Evolutionary conservation across 1,140 invertebrate species (phyloP).

Genomic region (Pararge aegeria): DNA sequence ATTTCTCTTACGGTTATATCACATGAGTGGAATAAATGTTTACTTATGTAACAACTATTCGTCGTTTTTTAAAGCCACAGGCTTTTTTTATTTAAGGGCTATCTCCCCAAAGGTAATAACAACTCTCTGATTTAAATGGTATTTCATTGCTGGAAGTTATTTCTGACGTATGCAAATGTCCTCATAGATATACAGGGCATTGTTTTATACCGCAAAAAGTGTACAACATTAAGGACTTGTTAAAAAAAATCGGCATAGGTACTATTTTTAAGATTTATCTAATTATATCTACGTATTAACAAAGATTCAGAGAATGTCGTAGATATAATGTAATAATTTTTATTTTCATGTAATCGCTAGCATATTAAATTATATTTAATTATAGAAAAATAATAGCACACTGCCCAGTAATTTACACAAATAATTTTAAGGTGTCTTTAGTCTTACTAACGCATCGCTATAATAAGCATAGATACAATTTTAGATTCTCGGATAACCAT

Average conservation of each 20-base stretch:
- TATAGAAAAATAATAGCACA: conserved; percentile 31
- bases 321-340: background rate
- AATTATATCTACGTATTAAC: background rate
- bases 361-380: conserved; percentile 16
- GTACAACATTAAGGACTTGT: background rate
- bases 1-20: no score
- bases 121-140: no score
- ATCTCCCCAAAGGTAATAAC: no score
- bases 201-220: background rate
- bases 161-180: background rate
- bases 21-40: no score
- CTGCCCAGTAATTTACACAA: conserved; percentile 36
- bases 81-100: no score
- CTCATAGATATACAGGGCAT: background rate
- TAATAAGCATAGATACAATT: conserved; percentile 16
- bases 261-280: background rate
- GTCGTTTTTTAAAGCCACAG: no score
- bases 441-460: conserved; percentile 16
- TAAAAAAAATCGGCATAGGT: background rate
- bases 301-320: background rate
- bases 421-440: conserved; percentile 27
- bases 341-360: conserved; percentile 24
- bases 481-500: conserved; percentile 16
- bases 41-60: no score
- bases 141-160: background rate